phyloP scores from a whole-genome alignment of 2,888 invertebrate species.

The Lithophane leautieri region DNA sequence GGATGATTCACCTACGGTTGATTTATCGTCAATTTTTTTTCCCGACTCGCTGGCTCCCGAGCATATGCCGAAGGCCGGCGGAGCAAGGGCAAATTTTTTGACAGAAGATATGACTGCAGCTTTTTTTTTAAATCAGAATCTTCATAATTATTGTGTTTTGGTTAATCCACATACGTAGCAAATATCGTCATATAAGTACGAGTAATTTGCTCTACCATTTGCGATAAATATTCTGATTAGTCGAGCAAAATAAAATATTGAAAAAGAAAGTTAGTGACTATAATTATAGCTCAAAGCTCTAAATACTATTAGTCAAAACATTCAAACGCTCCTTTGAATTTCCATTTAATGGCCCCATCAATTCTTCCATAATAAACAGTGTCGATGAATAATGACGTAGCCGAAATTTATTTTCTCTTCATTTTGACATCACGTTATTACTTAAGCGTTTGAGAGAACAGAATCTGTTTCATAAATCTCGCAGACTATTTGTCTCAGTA shows the following conservation, averaged over 20 bases:
- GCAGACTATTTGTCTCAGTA: conserved; percentile 55
- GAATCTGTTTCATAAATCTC: conserved; percentile 55
- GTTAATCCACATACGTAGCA: too few relatives aligned
- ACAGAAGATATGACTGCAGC: too few relatives aligned
- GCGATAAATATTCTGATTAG: not conserved
- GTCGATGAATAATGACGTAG: conserved; percentile 85
- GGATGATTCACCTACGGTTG: too few relatives aligned
- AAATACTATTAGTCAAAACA: conserved; percentile 15
- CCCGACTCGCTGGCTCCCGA: too few relatives aligned
- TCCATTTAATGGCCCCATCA: conserved; percentile 80
- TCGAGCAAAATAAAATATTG: not conserved
- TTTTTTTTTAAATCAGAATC: too few relatives aligned
- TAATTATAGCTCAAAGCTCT: not conserved
- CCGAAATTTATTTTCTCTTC: conserved; percentile 78
- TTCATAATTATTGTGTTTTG: too few relatives aligned
- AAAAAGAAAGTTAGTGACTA: not conserved
- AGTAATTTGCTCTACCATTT: too few relatives aligned
- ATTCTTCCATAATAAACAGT: conserved; percentile 80
- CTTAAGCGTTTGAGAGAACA: conserved; percentile 63
- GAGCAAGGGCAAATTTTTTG: too few relatives aligned
- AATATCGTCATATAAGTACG: not conserved
- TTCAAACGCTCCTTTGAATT: conserved; percentile 22
- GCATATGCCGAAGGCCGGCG: too few relatives aligned
- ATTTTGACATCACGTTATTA: conserved; percentile 75
- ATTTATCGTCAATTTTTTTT: too few relatives aligned